phyloP scores from a whole-genome alignment of 1,140 invertebrate genomes.

The Drosophila suzukii region DNA sequence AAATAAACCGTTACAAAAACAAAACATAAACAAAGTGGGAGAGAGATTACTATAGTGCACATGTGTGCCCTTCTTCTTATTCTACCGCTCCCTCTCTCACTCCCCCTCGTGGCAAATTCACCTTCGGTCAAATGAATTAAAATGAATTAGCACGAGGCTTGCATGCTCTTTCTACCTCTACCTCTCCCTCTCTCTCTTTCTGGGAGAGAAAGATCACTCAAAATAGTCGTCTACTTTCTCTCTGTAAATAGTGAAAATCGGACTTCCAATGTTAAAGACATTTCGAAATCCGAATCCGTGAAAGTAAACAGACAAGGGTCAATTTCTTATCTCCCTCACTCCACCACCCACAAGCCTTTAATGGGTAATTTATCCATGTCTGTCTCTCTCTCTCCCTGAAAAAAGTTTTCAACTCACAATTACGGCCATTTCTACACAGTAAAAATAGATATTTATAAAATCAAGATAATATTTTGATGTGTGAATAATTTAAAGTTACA shows the following conservation, averaged over 20 bases:
- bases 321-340: slow-evolving; percentile 7
- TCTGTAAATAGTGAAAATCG: slow-evolving; percentile 73
- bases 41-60: slow-evolving; percentile 34
- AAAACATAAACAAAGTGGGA: slow-evolving; percentile 48
- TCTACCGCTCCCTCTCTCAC: slow-evolving; percentile 9
- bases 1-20: slow-evolving; percentile 69
- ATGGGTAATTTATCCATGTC: slow-evolving; percentile 11
- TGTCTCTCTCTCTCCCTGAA: neutral
- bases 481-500: neutral
- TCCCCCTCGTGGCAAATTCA: slow-evolving; percentile 32
- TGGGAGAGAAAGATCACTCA: slow-evolving; percentile 6
- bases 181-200: neutral
- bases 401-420: slow-evolving; percentile 56
- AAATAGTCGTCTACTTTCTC: slow-evolving; percentile 62
- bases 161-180: slow-evolving; percentile 23
- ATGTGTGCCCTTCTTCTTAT: slow-evolving; percentile 37
- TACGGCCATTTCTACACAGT: slow-evolving; percentile 31
- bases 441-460: neutral
- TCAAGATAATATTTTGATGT: neutral
- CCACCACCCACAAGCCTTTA: slow-evolving; percentile 14
- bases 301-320: slow-evolving; percentile 52
- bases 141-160: slow-evolving; percentile 72
- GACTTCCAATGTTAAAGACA: slow-evolving; percentile 61
- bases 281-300: slow-evolving; percentile 62
- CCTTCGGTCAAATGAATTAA: slow-evolving; percentile 68